Base-by-base conservation (phyloP, 2,797 vertebrate genomes). In the Crenuchus spilurus region DNA sequence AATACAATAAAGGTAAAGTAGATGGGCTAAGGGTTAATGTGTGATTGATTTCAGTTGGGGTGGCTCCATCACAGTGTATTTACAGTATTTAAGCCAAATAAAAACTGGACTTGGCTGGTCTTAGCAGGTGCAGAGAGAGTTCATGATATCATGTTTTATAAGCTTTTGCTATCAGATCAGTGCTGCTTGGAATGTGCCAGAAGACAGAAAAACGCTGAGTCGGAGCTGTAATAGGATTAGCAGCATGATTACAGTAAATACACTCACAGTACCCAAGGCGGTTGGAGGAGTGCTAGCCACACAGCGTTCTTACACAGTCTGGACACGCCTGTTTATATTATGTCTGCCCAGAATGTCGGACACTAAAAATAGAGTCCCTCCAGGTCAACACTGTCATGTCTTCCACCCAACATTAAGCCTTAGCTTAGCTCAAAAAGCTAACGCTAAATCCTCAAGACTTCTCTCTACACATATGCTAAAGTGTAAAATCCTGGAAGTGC, bases 171-270 rank as follows among this genome's bases (percentile, higher is more conserved):
- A 35, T 35, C 54, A 33, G 31, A 58, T 33, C 31, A 18, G n/a
- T 18, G 31, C 9, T 33, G 54, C 31, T 42, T 1, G 16, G 24
- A 63, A 44, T 63, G 20, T 63, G 24, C 37, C 60, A 42, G 60
- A 28, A 44, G 44, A 28, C 5, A 42, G 37, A 44, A 63, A n/a
- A 63, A 63, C 39, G 16, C 3, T 6, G 18, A 41, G 1, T 61
- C 4, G 20, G 6, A 10, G 26, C 14, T 44, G 24, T 41, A 63
- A 44, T 63, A n/a, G 39, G 24, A 46, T 46, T 39, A 28, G 22
- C 24, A 26, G 39, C 24, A n/a, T 46, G 61, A 44, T 63, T 63
- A 63, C 30, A 44, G 41, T 44, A 44, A 44, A 44, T 63, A 46
- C 18, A 26, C 8, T 63, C 22, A 18, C 26, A 18, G 16, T 44